Evolutionary conservation across 2,888 invertebrate species (phyloP), one percentile per base, ranked within the genome.

Genomic region (Calliopum simillimum): DNA sequence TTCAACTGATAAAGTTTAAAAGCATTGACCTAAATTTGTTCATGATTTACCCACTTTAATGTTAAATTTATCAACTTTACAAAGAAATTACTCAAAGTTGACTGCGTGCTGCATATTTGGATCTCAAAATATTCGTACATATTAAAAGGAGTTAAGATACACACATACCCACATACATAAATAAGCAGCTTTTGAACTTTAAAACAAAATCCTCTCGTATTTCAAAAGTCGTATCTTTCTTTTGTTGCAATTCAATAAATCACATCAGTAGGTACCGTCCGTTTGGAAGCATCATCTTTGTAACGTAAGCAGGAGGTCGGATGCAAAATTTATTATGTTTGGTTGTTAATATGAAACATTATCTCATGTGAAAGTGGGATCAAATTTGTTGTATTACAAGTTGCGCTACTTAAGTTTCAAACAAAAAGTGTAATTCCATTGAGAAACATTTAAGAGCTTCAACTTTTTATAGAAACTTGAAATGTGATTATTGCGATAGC

Each of bases 201-300:
- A 51, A 16, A 19, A 3, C 53, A 6, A 23, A 19, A 53, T 53
- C 23, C 12, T 21, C 23, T 53, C 19, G 23, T 53, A 53, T 53
- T 53, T 16, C 12, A 23, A 53, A 53, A 19, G 53, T 14, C 21
- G 13, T 23, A 23, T 69, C 69, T 49, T 46, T 56, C 46, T 47
- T 64, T 64, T 69, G 69, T 69, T 55, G 56, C 44, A 47, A 41
- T 64, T 69, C 49, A 58, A 69, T 64, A 69, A 69, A 69, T 69
- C 58, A 69, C 55, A 69, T 12, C 53, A 53, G 53, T 19, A 53
- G 33, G 33, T 33, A 33, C 25, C 25, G 3, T 4, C 23, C 53
- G 53, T 53, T 53, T 53, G 13, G 23, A 13, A 33, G 33, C 33
- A 8, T 33, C 33, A 33, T 8, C 8, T 33, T 8, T 33, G 33